Conservation (phyloP, 2,797 vertebrate species). For the Oreortyx pictus region DNA sequence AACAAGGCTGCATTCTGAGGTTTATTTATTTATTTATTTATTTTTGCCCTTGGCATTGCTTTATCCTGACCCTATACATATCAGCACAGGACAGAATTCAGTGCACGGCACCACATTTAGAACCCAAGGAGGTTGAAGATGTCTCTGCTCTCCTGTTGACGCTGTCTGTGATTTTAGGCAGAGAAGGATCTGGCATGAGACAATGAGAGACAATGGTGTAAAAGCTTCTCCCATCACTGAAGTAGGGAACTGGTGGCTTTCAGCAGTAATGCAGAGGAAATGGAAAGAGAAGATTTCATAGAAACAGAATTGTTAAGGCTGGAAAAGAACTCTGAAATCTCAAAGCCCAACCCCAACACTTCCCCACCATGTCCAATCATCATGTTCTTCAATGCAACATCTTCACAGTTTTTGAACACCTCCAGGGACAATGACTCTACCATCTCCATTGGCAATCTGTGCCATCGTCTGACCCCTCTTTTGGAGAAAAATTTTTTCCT, state of each 20-base stretch:
- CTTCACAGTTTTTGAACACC: too few species aligned
- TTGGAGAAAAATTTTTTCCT: too few species aligned
- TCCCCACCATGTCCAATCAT: too few species aligned
- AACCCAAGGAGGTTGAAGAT: background rate
- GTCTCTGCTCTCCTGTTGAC: background rate
- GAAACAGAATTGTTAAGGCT: too few species aligned
- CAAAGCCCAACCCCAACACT: too few species aligned
- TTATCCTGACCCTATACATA: background rate
- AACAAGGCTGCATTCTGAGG: background rate
- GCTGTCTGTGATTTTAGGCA: background rate
- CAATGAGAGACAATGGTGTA: rapidly evolving
- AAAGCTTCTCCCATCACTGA: rapidly evolving
- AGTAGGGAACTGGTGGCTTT: background rate
- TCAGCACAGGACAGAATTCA: background rate
- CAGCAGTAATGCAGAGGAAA: background rate
- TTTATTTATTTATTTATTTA: background rate
- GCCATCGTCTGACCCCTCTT: too few species aligned
- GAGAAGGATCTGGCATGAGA: background rate
- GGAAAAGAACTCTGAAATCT: too few species aligned
- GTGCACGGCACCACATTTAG: background rate
- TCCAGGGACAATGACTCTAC: too few species aligned
- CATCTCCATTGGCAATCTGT: too few species aligned
- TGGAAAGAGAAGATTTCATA: background rate
- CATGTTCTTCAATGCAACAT: too few species aligned
- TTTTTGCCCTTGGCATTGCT: background rate